A percentile compares a stretch with the other conserved stretches of the same genome.
Evolutionary conservation across 2,888 invertebrate species (phyloP).

Genomic region (Ypsolopha scabrella): DNA sequence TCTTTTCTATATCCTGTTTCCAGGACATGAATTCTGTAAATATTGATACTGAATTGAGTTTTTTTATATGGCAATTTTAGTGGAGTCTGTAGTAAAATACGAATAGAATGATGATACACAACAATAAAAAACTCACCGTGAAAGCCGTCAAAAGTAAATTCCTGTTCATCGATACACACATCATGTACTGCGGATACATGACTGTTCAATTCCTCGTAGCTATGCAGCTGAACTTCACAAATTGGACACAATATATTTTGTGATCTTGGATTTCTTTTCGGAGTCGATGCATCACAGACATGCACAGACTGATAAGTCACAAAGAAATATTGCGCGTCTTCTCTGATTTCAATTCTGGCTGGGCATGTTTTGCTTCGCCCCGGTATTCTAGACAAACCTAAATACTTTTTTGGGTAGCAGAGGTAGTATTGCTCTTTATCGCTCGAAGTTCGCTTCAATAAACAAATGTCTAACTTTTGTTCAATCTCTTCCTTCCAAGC

Average conservation of each 20-base stretch:
- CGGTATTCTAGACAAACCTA: not conserved
- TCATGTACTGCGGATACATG: not conserved
- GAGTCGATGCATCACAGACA: not conserved
- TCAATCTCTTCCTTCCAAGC: conserved; percentile 6
- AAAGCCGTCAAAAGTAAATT: conserved; percentile 2
- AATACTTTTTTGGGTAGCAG: not conserved
- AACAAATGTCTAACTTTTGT: not conserved
- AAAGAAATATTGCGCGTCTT: not conserved
- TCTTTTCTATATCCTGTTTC: not conserved
- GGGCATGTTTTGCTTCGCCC: not conserved
- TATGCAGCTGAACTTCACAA: not conserved
- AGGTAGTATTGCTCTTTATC: not conserved
- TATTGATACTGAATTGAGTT: not conserved
- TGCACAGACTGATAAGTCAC: conserved; percentile 1
- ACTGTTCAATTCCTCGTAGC: not conserved
- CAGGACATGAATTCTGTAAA: not conserved
- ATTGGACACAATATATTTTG: not conserved
- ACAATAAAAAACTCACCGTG: conserved; percentile 6
- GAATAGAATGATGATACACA: not conserved
- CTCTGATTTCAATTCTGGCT: not conserved
- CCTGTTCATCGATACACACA: conserved; percentile 1
- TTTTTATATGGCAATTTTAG: not conserved
- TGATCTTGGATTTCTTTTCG: not conserved
- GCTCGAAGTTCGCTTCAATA: not conserved
- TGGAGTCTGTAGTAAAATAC: not conserved